Evolutionary conservation across 1,140 invertebrate genomes (phyloP).

Genomic region (Phthorimaea operculella): DNA sequence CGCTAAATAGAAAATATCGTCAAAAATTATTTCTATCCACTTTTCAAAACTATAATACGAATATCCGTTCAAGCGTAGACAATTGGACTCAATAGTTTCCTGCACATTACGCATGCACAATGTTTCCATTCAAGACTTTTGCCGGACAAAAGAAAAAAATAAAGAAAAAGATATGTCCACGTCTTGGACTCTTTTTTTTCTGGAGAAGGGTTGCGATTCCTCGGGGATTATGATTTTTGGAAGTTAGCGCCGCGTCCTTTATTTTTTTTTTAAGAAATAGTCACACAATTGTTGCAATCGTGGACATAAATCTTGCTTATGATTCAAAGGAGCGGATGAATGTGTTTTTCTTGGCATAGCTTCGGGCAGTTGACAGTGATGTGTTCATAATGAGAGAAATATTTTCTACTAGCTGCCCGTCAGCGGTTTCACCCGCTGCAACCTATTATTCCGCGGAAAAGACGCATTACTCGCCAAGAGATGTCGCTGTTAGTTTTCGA

Average conservation of each 20-base stretch:
- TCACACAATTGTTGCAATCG: constrained; percentile 15
- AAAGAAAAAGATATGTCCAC: constrained; percentile 26
- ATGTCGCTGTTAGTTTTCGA: too few species aligned
- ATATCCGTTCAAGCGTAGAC: constrained; percentile 37
- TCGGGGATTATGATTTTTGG: constrained; percentile 39
- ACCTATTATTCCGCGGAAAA: too few species aligned
- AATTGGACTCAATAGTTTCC: constrained; percentile 55
- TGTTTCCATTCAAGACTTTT: constrained; percentile 41
- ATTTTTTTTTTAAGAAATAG: not conserved
- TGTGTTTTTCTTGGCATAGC: not conserved
- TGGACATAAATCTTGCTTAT: constrained; percentile 1
- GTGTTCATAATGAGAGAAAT: not conserved
- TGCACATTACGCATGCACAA: constrained; percentile 47
- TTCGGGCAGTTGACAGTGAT: not conserved
- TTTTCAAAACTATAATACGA: constrained; percentile 51
- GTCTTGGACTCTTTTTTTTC: not conserved
- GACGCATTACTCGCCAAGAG: too few species aligned
- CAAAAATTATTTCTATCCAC: constrained; percentile 21
- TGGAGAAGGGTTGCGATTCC: constrained; percentile 39
- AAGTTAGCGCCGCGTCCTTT: constrained; percentile 46
- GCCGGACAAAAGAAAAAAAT: constrained; percentile 32
- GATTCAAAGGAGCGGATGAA: not conserved
- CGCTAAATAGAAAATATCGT: not conserved
- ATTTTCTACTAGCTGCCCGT: not conserved
- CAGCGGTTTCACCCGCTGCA: too few species aligned